phyloP scores from a whole-genome alignment of 2,797 vertebrate species.

The Numenius phaeopus region DNA sequence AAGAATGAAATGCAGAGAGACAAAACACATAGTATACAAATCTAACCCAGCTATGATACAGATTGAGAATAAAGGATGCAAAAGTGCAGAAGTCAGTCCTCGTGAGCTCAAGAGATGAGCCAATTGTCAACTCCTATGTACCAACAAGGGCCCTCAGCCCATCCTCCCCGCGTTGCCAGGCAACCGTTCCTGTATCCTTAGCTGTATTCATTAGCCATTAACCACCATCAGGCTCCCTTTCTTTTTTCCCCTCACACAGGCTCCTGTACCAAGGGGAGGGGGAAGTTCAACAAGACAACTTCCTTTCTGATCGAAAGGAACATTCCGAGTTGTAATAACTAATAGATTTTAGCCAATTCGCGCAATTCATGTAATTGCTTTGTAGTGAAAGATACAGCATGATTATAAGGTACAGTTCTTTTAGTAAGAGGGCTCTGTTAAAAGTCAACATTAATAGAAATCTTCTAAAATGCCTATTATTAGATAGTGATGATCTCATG shows the following conservation, averaged over 20 bases:
- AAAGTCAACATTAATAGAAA: not conserved
- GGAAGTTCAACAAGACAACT: conserved; percentile 47
- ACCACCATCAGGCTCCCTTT: conserved; percentile 36
- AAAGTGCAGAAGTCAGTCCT: not conserved
- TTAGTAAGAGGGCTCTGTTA: not conserved
- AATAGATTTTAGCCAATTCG: conserved; percentile 35
- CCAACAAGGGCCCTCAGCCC: conserved; percentile 18
- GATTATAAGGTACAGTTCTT: not conserved
- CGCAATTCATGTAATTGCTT: not conserved
- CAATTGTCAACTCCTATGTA: not conserved
- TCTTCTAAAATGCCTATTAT: not conserved
- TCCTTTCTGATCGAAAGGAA: conserved; percentile 35
- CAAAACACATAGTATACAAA: not conserved
- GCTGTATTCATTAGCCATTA: conserved; percentile 57
- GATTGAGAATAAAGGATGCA: not conserved
- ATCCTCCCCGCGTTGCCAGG: conserved; percentile 56
- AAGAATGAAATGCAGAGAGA: not conserved
- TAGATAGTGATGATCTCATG: not conserved
- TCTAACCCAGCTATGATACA: not conserved
- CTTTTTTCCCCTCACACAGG: not conserved
- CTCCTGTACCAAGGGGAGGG: not conserved
- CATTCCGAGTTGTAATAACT: conserved; percentile 7
- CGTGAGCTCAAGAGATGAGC: conserved; percentile 18
- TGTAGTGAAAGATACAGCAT: not conserved
- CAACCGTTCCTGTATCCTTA: conserved; percentile 45